A percentile compares a stretch with the other conserved stretches of the same genome.
phyloP scores from a whole-genome alignment of 2,888 invertebrate species.

The Cynaeus angustus region DNA sequence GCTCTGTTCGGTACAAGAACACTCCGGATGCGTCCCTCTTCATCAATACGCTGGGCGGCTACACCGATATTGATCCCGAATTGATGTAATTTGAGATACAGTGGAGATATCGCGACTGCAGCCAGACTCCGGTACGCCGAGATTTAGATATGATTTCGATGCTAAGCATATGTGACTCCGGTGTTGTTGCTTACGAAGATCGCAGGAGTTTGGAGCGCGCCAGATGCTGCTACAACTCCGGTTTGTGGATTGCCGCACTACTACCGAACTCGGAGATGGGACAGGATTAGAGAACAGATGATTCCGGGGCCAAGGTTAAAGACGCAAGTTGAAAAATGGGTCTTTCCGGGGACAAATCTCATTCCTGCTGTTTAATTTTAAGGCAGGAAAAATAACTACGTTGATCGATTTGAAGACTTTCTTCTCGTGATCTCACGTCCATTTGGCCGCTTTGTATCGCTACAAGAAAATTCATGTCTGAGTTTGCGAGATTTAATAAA shows the following conservation, averaged over 20 bases:
- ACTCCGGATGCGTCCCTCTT: slow-evolving; percentile 53
- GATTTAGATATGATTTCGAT: slow-evolving; percentile 63
- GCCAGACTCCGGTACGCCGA: slow-evolving; percentile 48
- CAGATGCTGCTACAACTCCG: slow-evolving; percentile 61
- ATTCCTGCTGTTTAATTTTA: no score
- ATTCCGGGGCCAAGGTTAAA: slow-evolving; percentile 20
- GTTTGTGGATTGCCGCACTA: slow-evolving; percentile 50
- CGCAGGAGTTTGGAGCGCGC: slow-evolving; percentile 51
- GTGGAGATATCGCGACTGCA: slow-evolving; percentile 60
- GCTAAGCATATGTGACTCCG: slow-evolving; percentile 60
- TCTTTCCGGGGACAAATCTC: no score
- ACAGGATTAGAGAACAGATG: slow-evolving; percentile 33
- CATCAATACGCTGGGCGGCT: slow-evolving; percentile 57
- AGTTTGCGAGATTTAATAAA: slow-evolving; percentile 59
- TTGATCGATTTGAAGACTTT: no score
- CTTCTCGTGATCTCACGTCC: no score
- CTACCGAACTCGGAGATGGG: slow-evolving; percentile 35
- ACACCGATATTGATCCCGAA: slow-evolving; percentile 69
- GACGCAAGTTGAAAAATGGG: no score
- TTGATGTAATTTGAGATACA: slow-evolving; percentile 70
- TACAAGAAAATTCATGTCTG: slow-evolving; percentile 51
- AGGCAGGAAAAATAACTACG: no score
- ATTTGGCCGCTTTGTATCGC: slow-evolving; percentile 5
- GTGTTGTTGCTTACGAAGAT: slow-evolving; percentile 16
- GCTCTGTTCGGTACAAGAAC: slow-evolving; percentile 55